Evolutionary conservation across 2,888 invertebrate species (phyloP).

Genomic region (Hoplodrina ambigua): DNA sequence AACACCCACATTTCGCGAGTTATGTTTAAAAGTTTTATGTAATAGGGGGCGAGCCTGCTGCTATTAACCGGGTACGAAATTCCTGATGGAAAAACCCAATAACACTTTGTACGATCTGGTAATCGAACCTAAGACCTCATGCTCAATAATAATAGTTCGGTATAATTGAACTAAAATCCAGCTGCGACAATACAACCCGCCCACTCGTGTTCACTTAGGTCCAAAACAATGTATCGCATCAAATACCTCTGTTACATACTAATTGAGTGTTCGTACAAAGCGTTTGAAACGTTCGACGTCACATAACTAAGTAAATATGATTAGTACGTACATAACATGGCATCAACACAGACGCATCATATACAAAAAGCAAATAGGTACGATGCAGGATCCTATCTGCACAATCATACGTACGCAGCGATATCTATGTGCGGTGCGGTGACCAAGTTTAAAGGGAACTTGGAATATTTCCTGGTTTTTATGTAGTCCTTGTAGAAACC

Average conservation of each 20-base stretch:
- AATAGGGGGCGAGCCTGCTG: too few species aligned
- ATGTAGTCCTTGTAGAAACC: slow-evolving; percentile 28
- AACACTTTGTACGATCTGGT: too few species aligned
- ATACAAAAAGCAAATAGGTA: slow-evolving; percentile 58
- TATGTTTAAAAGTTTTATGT: too few species aligned
- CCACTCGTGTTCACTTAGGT: neutral
- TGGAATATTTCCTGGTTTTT: slow-evolving; percentile 29
- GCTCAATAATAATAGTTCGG: neutral
- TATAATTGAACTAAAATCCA: neutral
- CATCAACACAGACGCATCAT: slow-evolving; percentile 37
- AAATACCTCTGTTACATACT: slow-evolving; percentile 4
- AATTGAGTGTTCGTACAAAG: slow-evolving; percentile 39
- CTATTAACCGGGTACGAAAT: too few species aligned
- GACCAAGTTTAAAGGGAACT: slow-evolving; percentile 34
- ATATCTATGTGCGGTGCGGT: slow-evolving; percentile 53
- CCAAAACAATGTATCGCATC: neutral
- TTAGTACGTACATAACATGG: slow-evolving; percentile 35
- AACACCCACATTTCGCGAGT: too few species aligned
- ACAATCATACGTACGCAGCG: slow-evolving; percentile 29
- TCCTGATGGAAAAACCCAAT: too few species aligned
- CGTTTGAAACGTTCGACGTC: slow-evolving; percentile 15
- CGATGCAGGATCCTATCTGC: slow-evolving; percentile 47
- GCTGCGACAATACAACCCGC: neutral
- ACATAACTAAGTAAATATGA: slow-evolving; percentile 46
- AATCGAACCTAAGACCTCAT: too few species aligned